Evolutionary conservation across 2,113 vertebrate genomes (phyloP).

Genomic region (Dendrocopos noguchii): DNA sequence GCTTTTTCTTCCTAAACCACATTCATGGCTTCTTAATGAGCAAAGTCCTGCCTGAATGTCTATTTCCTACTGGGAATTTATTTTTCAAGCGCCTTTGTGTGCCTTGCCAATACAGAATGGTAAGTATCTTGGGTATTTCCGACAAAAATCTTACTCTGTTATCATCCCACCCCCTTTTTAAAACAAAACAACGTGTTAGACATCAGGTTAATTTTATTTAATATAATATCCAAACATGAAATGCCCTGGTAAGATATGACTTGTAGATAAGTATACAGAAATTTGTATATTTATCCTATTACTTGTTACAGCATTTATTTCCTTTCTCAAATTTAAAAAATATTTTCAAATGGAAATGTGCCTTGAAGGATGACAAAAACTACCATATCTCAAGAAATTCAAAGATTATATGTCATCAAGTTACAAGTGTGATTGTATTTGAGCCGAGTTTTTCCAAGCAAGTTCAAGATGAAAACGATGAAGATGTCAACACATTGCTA

Average conservation of each 20-base stretch:
- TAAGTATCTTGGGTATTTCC: conserved; percentile 11
- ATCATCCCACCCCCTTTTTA: conserved; percentile 57
- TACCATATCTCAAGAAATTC: conserved; percentile 57
- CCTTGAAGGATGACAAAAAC: conserved; percentile 42
- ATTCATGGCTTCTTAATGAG: neutral
- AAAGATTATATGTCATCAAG: conserved; percentile 47
- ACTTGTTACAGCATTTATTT: conserved; percentile 63
- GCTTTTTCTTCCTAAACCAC: neutral
- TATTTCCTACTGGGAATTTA: neutral
- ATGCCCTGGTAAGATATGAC: conserved; percentile 60
- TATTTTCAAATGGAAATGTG: conserved; percentile 56
- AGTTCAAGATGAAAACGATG: conserved; percentile 71
- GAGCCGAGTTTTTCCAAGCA: conserved; percentile 46
- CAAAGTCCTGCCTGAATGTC: neutral
- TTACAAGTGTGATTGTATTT: conserved; percentile 62
- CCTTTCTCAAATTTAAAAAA: conserved; percentile 63
- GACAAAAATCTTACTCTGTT: neutral
- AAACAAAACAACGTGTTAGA: conserved; percentile 66
- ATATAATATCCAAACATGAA: conserved; percentile 71
- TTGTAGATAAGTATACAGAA: conserved; percentile 56
- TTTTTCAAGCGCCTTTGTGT: neutral
- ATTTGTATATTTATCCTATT: conserved; percentile 54
- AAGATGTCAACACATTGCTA: conserved; percentile 65
- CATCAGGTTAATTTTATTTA: conserved; percentile 72
- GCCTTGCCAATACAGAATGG: neutral